These are phyloP conservation scores for Actinia tenebrosa DNA, from an alignment of 64 coral and sea anemone genomes.

Conservation along the genomic window DNA sequence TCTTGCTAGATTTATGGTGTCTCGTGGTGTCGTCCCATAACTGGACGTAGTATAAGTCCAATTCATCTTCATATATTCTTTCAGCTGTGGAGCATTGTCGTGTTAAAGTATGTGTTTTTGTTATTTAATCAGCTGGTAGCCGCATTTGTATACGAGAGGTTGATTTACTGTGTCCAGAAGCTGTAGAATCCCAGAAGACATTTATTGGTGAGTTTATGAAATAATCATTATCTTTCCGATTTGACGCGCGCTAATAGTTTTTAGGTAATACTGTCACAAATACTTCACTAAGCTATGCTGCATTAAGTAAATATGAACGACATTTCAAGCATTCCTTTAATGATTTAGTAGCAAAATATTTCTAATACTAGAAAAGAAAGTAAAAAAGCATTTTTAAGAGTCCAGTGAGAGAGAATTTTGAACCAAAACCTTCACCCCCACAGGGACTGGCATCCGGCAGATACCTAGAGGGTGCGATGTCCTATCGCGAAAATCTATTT, in stretches of 20 bases:
- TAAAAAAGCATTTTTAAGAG: neutral
- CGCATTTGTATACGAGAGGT: neutral
- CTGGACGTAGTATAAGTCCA: neutral
- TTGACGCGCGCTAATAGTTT: neutral
- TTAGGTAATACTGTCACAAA: neutral
- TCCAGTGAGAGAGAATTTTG: neutral
- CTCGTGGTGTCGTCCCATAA: neutral
- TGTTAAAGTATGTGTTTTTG: neutral
- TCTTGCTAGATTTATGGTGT: neutral
- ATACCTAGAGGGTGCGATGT: neutral
- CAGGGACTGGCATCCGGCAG: neutral
- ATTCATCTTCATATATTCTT: neutral
- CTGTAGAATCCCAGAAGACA: neutral
- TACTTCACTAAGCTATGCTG: neutral
- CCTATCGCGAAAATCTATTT: neutral
- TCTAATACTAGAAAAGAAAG: neutral
- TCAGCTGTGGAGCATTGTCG: neutral
- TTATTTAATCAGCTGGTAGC: neutral
- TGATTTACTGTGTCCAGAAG: neutral
- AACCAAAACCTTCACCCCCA: neutral
- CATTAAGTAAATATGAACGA: neutral
- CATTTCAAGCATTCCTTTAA: slow-evolving; percentile 3
- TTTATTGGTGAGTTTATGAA: neutral
- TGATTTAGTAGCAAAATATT: neutral
- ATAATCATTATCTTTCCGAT: neutral